A percentile compares a stretch with the other conserved stretches of the same genome.
Evolutionary conservation across 2,888 invertebrate species (phyloP).

Genomic region (Campoplex capitator): DNA sequence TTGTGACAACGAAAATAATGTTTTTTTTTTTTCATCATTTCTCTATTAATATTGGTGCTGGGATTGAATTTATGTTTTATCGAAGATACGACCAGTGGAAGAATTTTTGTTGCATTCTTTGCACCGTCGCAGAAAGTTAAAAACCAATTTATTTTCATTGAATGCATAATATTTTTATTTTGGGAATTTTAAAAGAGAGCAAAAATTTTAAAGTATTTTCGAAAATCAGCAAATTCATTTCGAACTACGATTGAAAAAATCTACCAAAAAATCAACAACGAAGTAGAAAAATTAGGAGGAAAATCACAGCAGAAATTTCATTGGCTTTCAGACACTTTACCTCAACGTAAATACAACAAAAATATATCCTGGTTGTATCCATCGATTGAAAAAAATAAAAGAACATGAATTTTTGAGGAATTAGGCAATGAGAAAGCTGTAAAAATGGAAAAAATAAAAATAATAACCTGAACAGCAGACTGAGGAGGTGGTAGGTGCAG

Average conservation of each 20-base stretch:
- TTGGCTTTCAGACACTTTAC: too few relatives aligned
- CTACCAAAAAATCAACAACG: too few relatives aligned
- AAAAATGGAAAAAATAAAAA: slow-evolving; percentile 69
- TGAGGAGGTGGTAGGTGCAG: slow-evolving; percentile 87
- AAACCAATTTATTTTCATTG: neutral
- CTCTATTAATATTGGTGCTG: slow-evolving; percentile 31
- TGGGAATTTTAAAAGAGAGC: too few relatives aligned
- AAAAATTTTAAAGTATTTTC: too few relatives aligned
- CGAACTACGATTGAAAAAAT: too few relatives aligned
- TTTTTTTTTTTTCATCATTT: neutral
- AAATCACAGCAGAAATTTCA: too few relatives aligned
- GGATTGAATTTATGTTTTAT: slow-evolving; percentile 2
- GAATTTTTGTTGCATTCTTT: neutral
- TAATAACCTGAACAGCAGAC: slow-evolving; percentile 82
- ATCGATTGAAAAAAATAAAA: slow-evolving; percentile 22
- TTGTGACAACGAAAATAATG: slow-evolving; percentile 7
- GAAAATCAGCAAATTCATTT: too few relatives aligned
- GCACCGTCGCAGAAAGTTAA: neutral
- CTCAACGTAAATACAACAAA: neutral
- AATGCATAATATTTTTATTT: too few relatives aligned
- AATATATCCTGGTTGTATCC: slow-evolving; percentile 1
- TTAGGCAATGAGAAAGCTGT: slow-evolving; percentile 41
- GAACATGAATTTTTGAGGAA: slow-evolving; percentile 20
- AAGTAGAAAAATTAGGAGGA: too few relatives aligned
- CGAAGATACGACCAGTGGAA: neutral